Percentiles rank a stretch among this genome's conserved stretches.
phyloP scores from a whole-genome alignment of 92 coral and sea anemone species.

The Porites cylindrica region DNA sequence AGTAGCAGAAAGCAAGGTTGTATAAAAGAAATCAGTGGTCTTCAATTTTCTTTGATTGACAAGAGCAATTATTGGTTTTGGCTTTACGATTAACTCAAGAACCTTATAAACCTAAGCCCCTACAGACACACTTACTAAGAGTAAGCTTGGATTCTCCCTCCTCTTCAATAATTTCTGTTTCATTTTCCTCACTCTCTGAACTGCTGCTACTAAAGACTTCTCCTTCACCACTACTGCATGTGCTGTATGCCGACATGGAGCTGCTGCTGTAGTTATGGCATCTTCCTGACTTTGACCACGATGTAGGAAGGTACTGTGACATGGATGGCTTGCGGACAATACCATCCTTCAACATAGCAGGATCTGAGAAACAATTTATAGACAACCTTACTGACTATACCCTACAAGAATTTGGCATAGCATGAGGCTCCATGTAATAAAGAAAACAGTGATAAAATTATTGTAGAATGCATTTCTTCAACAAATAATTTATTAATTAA shows the following conservation, averaged over 20 bases:
- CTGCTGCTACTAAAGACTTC: slow-evolving; percentile 52
- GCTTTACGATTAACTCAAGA: background rate
- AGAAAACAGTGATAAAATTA: no score
- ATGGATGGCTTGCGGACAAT: slow-evolving; percentile 28
- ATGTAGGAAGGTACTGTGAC: slow-evolving; percentile 35
- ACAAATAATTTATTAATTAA: no score
- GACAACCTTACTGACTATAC: background rate
- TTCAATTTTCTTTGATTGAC: background rate
- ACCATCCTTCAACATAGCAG: slow-evolving; percentile 40
- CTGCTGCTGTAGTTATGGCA: slow-evolving; percentile 43
- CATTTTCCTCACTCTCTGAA: slow-evolving; percentile 49
- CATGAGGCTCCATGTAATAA: background rate
- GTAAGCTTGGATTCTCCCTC: slow-evolving; percentile 81
- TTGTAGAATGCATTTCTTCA: no score
- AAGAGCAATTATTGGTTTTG: background rate
- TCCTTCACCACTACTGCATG: slow-evolving; percentile 73
- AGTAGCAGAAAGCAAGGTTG: no score
- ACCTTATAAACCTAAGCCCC: no score
- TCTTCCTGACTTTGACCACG: background rate
- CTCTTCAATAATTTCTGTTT: slow-evolving; percentile 21
- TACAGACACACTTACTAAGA: slow-evolving; percentile 56
- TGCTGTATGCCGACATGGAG: slow-evolving; percentile 69
- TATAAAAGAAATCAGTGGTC: no score
- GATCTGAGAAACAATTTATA: slow-evolving; percentile 17
- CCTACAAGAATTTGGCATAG: background rate